A percentile compares a stretch with the other conserved stretches of the same genome.
Evolutionary conservation across 2,888 invertebrate species (phyloP).

Genomic region (Lasioglossum villosulum): DNA sequence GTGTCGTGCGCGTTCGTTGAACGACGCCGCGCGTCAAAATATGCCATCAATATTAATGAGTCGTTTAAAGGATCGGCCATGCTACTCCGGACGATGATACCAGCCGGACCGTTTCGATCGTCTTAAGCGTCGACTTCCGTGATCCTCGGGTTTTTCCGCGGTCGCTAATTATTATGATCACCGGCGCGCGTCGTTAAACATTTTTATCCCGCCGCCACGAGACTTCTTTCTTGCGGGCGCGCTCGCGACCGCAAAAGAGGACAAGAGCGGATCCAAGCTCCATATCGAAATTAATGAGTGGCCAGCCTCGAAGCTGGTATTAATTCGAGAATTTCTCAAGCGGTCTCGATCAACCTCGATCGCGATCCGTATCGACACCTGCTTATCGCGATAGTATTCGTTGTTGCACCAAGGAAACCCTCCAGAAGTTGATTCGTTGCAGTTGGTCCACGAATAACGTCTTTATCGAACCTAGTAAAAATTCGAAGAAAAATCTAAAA

Average conservation of each 20-base stretch:
- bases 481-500: background rate
- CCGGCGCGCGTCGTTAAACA: slow-evolving; percentile 28
- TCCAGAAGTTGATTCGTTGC: background rate
- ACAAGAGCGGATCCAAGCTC: background rate
- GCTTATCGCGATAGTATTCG: background rate
- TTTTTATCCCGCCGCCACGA: background rate
- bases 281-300: slow-evolving; percentile 7
- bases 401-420: background rate
- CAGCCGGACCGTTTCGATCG: slow-evolving; percentile 17
- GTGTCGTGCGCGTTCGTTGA: slow-evolving; percentile 9
- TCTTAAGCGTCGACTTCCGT: slow-evolving; percentile 17
- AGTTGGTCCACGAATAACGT: background rate
- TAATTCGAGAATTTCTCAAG: slow-evolving; percentile 3
- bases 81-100: slow-evolving; percentile 12
- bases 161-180: slow-evolving; percentile 38
- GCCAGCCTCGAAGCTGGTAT: background rate
- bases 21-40: slow-evolving; percentile 17
- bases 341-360: background rate
- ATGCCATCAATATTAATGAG: slow-evolving; percentile 47
- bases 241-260: background rate
- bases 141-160: slow-evolving; percentile 24
- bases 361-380: slow-evolving; percentile 1
- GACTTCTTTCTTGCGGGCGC: background rate
- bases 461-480: no score
- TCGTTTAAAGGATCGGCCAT: slow-evolving; percentile 10